Evolutionary conservation across 2,888 invertebrate genomes (phyloP), one percentile per base, ranked within the genome.

Genomic region (Ditula angustiorana): DNA sequence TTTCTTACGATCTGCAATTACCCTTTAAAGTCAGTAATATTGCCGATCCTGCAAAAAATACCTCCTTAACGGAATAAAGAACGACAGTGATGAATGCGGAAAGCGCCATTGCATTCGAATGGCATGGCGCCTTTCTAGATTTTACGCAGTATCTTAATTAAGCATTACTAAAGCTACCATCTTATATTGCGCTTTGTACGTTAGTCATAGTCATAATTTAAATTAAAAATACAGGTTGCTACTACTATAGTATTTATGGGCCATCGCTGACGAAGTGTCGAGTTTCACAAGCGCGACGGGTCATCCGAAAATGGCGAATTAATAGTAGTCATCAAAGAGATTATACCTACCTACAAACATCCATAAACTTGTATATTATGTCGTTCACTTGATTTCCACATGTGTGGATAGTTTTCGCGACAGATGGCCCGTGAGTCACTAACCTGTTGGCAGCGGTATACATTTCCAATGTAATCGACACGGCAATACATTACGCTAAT

Each of bases 361-460:
- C 75, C 74, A 79, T 82, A 83, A 82, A 81, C 74, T 71, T 77
- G 72, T 77, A 50, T 35, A 57, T 57, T 62, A 81, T 78, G 75
- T 82, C 80, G 80, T 77, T 78, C 82, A 79, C 71, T 78, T 76
- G 83, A 84, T 88, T 87, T 88, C 85, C 86, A 87, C 86, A 87
- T 84, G 83, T 82, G 85, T 74, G 75, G 81, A 87, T 83, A 86
- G 83, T 88, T 89, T 88, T 88, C 85, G 86, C 87, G 84, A 86
- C 92, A 92, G 90, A 90, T 92, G 92, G 91, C 82, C 76, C 69
- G 73, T 92, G 92, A 92, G 76, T 92, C 92, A 92, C 85, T 69
- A 89, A 91, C 92, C 87, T 85, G 92, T 85, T 86, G 71, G 73
- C 74, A 69, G 67, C 73, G 73, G 78, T 80, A 80, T 83, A 77